Base-by-base conservation (phyloP, 2,797 vertebrate species). In the Ceyx erithaca region DNA sequence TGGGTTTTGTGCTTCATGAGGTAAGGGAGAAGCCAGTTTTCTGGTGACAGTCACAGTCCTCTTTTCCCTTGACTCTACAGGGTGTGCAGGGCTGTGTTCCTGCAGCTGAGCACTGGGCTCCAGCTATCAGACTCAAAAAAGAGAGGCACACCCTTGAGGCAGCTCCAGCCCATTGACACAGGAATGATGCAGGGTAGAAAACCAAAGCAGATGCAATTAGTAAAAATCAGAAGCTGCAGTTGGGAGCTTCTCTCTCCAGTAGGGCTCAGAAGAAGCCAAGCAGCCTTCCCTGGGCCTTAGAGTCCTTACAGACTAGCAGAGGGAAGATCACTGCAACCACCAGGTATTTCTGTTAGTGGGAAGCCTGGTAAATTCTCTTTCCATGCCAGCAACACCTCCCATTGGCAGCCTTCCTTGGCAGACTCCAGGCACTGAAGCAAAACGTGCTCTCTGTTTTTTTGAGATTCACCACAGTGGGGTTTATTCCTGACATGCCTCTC, bases 371-470 rank as follows among this genome's bases (percentile, higher is more conserved):
- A 95, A 87, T 62, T 63, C 40, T 82, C 73, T 31, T 63, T 55
- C 21, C 1, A 30, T 16, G 67, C 96, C 96, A 97, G 94, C 75
- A 86, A 96, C 95, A 93, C 90, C 95, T 97, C 95, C 77, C 20
- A 55, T 87, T 96, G 95, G 96, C 92, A 68, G 81, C 35, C 51
- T n/a, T 15, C 31, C 66, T 91, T 90, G 63, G 95, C 92, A 91
- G 78, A 57, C 76, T 80, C 14, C 9, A 22, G 41, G 52, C 75
- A 55, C 82, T n/a, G 69, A 78, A 92, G 25, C 78, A 72, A 85
- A 87, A 6, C 1, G 16, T 52, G 0, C 30, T 58, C 63, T 85
- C 78, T 61, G 40, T 85, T 90, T 66, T 66, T 46, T 64, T 0
- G 0, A 83, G 76, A 94, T 43, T 71, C 75, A 63, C 80, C 52